Conservation (phyloP, 92 coral and sea anemone genomes). For the Scolanthus callimorphus region DNA sequence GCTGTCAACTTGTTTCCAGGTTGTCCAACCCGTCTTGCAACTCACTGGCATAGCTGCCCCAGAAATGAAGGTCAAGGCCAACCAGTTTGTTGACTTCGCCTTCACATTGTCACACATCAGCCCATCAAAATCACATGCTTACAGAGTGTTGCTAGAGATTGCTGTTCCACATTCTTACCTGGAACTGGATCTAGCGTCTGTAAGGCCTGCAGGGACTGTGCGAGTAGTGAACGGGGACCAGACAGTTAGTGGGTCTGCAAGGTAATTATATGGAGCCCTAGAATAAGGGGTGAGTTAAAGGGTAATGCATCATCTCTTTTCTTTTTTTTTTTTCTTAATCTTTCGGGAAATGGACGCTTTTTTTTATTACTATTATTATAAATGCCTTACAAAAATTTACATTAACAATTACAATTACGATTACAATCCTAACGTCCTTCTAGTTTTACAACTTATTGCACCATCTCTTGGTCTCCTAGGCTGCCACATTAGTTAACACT, state of each 20-base stretch:
- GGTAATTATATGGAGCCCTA: no score
- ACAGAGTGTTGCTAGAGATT: slow-evolving; percentile 67
- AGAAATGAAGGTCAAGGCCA: slow-evolving; percentile 34
- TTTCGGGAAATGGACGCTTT: no score
- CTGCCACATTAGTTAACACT: no score
- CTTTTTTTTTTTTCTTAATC: not conserved
- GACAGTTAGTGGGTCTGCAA: slow-evolving; percentile 63
- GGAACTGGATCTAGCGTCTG: slow-evolving; percentile 12
- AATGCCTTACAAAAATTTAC: no score
- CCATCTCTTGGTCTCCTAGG: no score
- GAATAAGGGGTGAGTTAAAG: no score
- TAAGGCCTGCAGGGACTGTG: slow-evolving; percentile 14
- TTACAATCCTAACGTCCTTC: no score
- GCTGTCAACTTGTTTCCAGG: no score
- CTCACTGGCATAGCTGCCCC: slow-evolving; percentile 39
- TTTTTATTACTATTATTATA: no score
- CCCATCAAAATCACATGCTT: slow-evolving; percentile 66
- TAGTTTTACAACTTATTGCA: no score
- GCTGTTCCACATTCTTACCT: slow-evolving; percentile 64
- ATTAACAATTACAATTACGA: no score
- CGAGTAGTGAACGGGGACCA: slow-evolving; percentile 51
- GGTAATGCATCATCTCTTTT: not conserved
- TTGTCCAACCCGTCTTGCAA: slow-evolving; percentile 69
- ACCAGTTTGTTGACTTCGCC: slow-evolving; percentile 46
- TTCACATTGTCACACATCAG: slow-evolving; percentile 45